A percentile compares a stretch with the other conserved stretches of the same genome.
phyloP scores from a whole-genome alignment of 2,888 invertebrate genomes.

The Dorcus parallelipipedus region DNA sequence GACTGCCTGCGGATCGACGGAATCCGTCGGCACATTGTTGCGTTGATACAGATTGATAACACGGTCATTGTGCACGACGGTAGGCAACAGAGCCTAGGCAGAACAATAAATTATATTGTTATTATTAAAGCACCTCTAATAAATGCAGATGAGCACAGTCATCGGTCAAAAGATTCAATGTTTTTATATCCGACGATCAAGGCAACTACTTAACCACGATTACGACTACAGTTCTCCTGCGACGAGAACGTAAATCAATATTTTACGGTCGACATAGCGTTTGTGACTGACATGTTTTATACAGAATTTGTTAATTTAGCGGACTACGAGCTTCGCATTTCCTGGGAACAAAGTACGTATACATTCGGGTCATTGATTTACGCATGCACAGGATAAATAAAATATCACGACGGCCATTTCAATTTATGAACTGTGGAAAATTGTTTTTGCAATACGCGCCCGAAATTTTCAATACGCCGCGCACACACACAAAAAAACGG shows the following conservation, averaged over 20 bases:
- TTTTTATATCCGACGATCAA: constrained; percentile 35
- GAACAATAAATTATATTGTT: constrained; percentile 36
- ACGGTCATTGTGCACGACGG: constrained; percentile 22
- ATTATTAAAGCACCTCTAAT: too few relatives aligned
- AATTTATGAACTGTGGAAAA: constrained; percentile 43
- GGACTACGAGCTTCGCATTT: constrained; percentile 34
- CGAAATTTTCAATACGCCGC: constrained; percentile 37
- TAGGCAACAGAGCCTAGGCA: constrained; percentile 10
- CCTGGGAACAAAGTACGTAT: constrained; percentile 30
- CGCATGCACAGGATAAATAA: constrained; percentile 45
- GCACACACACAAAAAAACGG: constrained; percentile 7
- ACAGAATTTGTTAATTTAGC: constrained; percentile 39
- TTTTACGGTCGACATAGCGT: constrained; percentile 40
- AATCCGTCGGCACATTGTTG: constrained; percentile 42
- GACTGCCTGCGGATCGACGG: constrained; percentile 22
- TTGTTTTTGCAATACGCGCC: constrained; percentile 41
- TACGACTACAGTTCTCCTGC: constrained; percentile 38
- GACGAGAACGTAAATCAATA: constrained; percentile 40
- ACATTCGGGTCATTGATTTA: constrained; percentile 45
- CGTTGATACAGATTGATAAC: constrained; percentile 42
- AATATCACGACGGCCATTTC: constrained; percentile 43
- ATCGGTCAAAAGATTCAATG: constrained; percentile 18
- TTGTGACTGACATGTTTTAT: constrained; percentile 41
- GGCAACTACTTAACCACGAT: constrained; percentile 25
- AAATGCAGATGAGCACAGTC: too few relatives aligned